These are phyloP conservation scores for Campoletis sonorensis DNA, from an alignment of 1,140 invertebrate genomes.

Conservation along the genomic window DNA sequence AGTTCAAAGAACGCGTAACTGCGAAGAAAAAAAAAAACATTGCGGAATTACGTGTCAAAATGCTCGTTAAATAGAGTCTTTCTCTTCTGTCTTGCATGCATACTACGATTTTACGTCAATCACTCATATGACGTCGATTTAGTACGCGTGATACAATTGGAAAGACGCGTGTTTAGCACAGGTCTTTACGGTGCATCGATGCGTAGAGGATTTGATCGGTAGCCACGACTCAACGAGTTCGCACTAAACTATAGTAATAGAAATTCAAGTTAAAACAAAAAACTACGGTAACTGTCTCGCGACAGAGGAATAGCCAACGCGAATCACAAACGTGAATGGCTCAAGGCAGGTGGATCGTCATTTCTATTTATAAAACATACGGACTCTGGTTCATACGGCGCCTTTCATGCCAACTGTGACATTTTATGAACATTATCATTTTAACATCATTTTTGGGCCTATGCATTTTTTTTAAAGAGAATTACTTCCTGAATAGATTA, in stretches of 20 bases:
- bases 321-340: constrained; percentile 64
- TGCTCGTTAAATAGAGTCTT: neutral
- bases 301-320: constrained; percentile 15
- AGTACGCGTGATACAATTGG: too few species aligned
- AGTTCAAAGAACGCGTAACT: neutral
- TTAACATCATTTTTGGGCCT: too few species aligned
- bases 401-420: too few species aligned
- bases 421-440: too few species aligned
- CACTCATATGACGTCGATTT: too few species aligned
- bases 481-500: too few species aligned
- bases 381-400: too few species aligned
- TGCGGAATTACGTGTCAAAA: neutral
- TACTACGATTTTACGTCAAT: too few species aligned
- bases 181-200: neutral
- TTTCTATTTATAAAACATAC: constrained; percentile 70
- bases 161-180: neutral
- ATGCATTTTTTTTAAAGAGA: too few species aligned
- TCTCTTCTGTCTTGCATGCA: neutral
- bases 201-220: neutral
- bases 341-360: constrained; percentile 72
- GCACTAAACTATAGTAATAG: neutral
- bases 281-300: constrained; percentile 4
- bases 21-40: neutral
- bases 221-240: neutral
- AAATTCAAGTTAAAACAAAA: neutral